Evolutionary conservation across 2,797 vertebrate species (phyloP).

Genomic region (Picus viridis): DNA sequence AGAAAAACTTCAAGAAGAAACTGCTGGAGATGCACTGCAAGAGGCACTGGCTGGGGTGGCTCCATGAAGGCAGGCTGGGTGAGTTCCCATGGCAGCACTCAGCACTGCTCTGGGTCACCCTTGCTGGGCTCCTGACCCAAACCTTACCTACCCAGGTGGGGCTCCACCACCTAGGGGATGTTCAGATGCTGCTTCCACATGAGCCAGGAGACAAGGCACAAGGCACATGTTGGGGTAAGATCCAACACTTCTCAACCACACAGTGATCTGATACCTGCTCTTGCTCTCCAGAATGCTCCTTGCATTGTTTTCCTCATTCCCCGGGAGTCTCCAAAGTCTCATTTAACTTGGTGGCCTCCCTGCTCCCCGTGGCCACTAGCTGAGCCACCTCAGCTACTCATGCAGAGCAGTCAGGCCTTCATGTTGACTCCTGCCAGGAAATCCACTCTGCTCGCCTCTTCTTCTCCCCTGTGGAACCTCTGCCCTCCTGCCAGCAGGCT

Average conservation of each 20-base stretch:
- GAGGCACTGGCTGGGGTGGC: background rate
- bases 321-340: background rate
- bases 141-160: background rate
- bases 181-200: background rate
- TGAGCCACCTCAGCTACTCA: background rate
- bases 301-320: background rate
- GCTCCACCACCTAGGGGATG: accelerated
- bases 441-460: background rate
- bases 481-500: accelerated
- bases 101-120: background rate
- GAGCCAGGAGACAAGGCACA: accelerated
- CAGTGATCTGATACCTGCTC: background rate
- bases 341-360: background rate
- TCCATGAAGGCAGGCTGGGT: background rate
- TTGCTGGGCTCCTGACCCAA: background rate
- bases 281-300: background rate
- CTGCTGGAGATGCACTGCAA: too few species aligned
- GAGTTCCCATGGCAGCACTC: background rate
- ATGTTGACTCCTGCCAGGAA: background rate
- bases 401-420: background rate
- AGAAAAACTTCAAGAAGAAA: background rate
- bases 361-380: background rate
- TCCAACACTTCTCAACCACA: background rate
- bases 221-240: accelerated
- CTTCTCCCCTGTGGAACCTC: background rate